These are phyloP conservation scores for Sacculina carcini DNA, from an alignment of 2,888 invertebrate species.

Conservation along the genomic window DNA sequence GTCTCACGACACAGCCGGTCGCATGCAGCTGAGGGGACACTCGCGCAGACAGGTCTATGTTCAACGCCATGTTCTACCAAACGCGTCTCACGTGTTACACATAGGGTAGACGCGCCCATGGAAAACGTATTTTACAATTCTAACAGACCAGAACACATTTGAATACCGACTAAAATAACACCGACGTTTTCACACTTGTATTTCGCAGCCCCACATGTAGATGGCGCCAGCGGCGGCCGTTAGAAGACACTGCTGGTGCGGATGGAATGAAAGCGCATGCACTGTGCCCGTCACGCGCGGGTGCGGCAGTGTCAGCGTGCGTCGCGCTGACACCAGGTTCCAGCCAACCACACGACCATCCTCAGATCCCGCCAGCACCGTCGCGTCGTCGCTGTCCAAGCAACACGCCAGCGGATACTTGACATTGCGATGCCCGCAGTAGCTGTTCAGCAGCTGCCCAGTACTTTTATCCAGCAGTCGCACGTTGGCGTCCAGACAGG, in stretches of 20 bases:
- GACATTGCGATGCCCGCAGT: constrained; percentile 50
- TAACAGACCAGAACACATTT: too few relatives aligned
- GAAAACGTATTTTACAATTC: too few relatives aligned
- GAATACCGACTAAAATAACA: too few relatives aligned
- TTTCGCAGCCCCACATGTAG: constrained; percentile 39
- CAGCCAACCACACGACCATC: constrained; percentile 63
- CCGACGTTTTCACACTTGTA: too few relatives aligned
- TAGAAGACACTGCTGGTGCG: constrained; percentile 38
- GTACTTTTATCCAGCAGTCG: constrained; percentile 66
- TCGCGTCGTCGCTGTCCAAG: constrained; percentile 53
- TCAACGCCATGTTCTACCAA: too few relatives aligned
- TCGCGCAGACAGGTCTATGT: too few relatives aligned
- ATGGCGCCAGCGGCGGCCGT: constrained; percentile 46
- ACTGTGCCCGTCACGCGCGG: constrained; percentile 33
- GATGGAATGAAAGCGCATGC: constrained; percentile 57
- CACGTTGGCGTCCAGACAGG: constrained; percentile 54
- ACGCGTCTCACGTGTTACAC: too few relatives aligned
- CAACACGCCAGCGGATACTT: constrained; percentile 69
- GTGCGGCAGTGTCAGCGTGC: constrained; percentile 22
- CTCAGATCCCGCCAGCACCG: constrained; percentile 67
- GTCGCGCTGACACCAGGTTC: constrained; percentile 54
- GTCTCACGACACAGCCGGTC: too few relatives aligned
- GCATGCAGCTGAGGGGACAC: too few relatives aligned
- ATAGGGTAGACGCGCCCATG: too few relatives aligned
- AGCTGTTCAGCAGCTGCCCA: constrained; percentile 45